These are phyloP conservation scores for Drosophila pruinosa DNA, from an alignment of 1,140 invertebrate species.

Conservation along the genomic window DNA sequence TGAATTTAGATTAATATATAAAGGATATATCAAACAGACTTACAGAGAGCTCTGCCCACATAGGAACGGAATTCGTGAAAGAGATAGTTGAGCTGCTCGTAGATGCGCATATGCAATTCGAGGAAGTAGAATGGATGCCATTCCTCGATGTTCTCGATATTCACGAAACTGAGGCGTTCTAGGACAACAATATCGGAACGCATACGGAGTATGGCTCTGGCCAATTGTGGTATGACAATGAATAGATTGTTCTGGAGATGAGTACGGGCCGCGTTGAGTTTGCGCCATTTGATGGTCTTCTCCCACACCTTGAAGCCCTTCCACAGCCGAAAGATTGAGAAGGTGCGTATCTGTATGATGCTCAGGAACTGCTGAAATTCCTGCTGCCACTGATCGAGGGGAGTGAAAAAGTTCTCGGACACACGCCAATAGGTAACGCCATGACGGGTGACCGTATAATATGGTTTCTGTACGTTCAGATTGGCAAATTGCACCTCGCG, in stretches of 20 bases:
- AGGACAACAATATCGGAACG: constrained; percentile 88
- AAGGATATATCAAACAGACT: constrained; percentile 20
- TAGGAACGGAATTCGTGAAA: constrained; percentile 66
- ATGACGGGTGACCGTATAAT: constrained; percentile 87
- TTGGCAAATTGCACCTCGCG: constrained; percentile 86
- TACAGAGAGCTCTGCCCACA: constrained; percentile 59
- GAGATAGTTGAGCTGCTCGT: constrained; percentile 55
- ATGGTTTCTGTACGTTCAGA: constrained; percentile 85
- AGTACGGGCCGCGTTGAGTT: constrained; percentile 85
- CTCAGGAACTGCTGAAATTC: constrained; percentile 88
- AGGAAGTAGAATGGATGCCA: constrained; percentile 87
- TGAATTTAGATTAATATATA: not conserved
- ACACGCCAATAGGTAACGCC: constrained; percentile 88
- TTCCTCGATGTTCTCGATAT: constrained; percentile 84
- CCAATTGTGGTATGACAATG: constrained; percentile 88
- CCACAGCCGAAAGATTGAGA: constrained; percentile 89
- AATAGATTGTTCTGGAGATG: constrained; percentile 88
- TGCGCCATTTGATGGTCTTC: constrained; percentile 88
- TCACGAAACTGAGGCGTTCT: constrained; percentile 85
- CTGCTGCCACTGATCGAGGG: constrained; percentile 87
- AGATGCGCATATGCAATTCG: constrained; percentile 85
- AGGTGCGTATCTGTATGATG: constrained; percentile 88
- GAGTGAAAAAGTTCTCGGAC: constrained; percentile 87
- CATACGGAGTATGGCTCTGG: constrained; percentile 87
- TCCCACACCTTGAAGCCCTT: constrained; percentile 92